These are phyloP conservation scores for Cyanistes caeruleus DNA, from an alignment of 2,113 vertebrate genomes.

Conservation along the genomic window DNA sequence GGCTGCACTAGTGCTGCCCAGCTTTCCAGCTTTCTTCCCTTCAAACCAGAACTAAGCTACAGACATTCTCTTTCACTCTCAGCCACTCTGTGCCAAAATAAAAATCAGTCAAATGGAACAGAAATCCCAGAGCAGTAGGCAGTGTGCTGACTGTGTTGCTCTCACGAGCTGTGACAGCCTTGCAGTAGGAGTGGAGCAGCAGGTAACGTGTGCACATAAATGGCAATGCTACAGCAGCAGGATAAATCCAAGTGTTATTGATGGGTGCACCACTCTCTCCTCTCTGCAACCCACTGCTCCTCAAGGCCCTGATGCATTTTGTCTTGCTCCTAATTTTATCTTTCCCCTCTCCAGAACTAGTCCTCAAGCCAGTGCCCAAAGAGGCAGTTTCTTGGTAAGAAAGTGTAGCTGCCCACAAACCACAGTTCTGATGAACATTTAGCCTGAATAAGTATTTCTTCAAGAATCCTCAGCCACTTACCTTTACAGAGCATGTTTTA, in stretches of 20 bases:
- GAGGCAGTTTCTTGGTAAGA: neutral
- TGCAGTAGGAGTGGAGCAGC: neutral
- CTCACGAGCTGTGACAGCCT: conserved; percentile 48
- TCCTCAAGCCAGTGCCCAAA: neutral
- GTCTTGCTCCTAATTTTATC: neutral
- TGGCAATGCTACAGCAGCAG: rapidly evolving
- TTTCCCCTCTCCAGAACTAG: neutral
- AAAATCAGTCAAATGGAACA: conserved; percentile 28
- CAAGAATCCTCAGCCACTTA: neutral
- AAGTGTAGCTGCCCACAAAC: neutral
- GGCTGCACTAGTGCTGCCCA: neutral
- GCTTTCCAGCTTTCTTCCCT: neutral
- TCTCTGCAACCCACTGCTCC: rapidly evolving
- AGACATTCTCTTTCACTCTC: neutral
- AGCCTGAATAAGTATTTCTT: neutral
- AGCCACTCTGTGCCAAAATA: conserved; percentile 12
- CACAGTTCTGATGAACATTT: neutral
- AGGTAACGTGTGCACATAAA: rapidly evolving
- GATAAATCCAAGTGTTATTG: neutral
- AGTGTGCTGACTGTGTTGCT: neutral
- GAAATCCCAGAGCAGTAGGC: neutral
- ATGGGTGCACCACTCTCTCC: neutral
- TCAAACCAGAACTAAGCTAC: neutral
- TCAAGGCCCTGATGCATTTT: neutral
- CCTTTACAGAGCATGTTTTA: neutral